Evolutionary conservation across 2,888 invertebrate species (phyloP).

Genomic region (Amblyjoppa fuscipennis): DNA sequence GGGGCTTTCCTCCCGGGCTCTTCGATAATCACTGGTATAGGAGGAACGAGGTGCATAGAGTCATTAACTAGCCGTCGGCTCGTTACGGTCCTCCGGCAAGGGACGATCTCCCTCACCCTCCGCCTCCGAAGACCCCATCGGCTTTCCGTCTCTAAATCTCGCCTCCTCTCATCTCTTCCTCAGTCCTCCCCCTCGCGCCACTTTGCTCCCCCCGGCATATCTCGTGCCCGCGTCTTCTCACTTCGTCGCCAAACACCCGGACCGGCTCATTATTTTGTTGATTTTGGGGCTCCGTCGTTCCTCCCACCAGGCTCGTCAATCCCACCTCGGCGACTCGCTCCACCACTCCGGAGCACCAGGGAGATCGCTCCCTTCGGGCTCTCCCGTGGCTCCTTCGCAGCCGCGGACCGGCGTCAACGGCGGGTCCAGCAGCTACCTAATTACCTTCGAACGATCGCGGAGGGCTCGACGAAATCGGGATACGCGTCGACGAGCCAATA

Average conservation of each 20-base stretch:
- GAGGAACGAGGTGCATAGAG: slow-evolving; percentile 79
- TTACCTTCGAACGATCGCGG: slow-evolving; percentile 70
- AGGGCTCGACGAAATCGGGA: slow-evolving; percentile 64
- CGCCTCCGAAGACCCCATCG: neutral
- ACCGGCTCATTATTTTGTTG: slow-evolving; percentile 76
- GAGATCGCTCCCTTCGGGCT: slow-evolving; percentile 34
- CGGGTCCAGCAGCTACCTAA: slow-evolving; percentile 57
- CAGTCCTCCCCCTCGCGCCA: neutral
- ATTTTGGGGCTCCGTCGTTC: slow-evolving; percentile 69
- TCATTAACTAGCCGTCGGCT: slow-evolving; percentile 81
- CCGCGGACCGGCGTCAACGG: slow-evolving; percentile 45
- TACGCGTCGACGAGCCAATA: slow-evolving; percentile 55
- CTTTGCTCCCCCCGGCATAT: slow-evolving; percentile 44
- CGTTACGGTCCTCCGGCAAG: slow-evolving; percentile 77
- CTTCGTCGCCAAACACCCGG: slow-evolving; percentile 70
- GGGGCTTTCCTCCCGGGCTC: slow-evolving; percentile 53
- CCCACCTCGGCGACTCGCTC: slow-evolving; percentile 53
- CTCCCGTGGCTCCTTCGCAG: slow-evolving; percentile 23
- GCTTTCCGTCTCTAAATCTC: slow-evolving; percentile 49
- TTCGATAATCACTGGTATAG: slow-evolving; percentile 74
- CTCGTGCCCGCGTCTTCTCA: slow-evolving; percentile 68
- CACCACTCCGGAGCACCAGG: neutral
- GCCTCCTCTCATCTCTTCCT: slow-evolving; percentile 42
- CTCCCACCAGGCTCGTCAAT: slow-evolving; percentile 64
- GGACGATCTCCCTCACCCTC: slow-evolving; percentile 50